These are phyloP conservation scores for Trissolcus brochymenae DNA, from an alignment of 2,888 invertebrate genomes.

Conservation along the genomic window DNA sequence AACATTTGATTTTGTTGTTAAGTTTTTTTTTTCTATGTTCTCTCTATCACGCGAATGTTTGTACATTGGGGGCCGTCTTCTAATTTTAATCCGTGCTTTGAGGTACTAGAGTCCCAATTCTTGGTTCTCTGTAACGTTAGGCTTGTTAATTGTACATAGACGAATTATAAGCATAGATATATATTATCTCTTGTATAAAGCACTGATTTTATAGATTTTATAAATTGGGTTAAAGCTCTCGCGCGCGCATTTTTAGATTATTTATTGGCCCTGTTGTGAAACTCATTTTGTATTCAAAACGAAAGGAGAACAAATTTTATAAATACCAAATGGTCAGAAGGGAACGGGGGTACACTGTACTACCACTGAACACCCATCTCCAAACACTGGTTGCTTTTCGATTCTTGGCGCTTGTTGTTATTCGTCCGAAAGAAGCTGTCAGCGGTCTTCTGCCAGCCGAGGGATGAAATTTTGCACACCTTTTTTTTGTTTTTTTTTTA, in stretches of 20 bases:
- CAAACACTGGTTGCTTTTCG: too few species aligned
- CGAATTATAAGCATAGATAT: constrained; percentile 34
- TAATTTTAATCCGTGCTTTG: constrained; percentile 1
- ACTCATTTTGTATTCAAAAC: too few species aligned
- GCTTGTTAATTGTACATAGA: constrained; percentile 51
- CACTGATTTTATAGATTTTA: constrained; percentile 7
- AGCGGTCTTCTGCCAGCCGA: too few species aligned
- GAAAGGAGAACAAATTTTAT: too few species aligned
- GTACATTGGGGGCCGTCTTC: constrained; percentile 23
- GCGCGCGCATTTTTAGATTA: constrained; percentile 24
- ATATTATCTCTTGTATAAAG: constrained; percentile 24
- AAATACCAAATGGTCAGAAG: too few species aligned
- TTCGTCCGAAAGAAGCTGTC: too few species aligned
- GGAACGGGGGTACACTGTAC: too few species aligned
- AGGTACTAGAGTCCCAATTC: constrained; percentile 52
- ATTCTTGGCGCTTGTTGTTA: too few species aligned
- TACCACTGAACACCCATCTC: too few species aligned
- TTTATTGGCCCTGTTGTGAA: constrained; percentile 18
- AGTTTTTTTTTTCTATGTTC: constrained; percentile 11
- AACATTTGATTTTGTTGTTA: constrained; percentile 10
- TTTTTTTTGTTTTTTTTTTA: too few species aligned
- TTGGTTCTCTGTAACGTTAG: constrained; percentile 40
- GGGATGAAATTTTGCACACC: too few species aligned
- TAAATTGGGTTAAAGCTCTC: constrained; percentile 19
- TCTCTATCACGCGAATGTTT: constrained; percentile 16